phyloP scores from a whole-genome alignment of 2,797 vertebrate genomes.

The Sebastes hubbsi region DNA sequence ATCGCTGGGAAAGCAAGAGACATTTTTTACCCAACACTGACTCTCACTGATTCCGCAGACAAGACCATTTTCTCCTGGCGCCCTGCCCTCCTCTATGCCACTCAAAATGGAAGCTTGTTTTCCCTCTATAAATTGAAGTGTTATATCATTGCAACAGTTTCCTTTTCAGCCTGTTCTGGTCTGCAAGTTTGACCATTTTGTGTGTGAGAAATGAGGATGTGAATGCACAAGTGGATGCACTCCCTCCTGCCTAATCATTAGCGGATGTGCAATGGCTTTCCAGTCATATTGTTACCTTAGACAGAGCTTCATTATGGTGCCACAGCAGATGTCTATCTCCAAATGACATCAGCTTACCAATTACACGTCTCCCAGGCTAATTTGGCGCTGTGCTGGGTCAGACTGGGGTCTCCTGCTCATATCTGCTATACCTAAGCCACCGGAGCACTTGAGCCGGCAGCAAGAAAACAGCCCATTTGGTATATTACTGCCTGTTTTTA shows the following conservation, averaged over 20 bases:
- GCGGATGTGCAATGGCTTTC: conserved; percentile 73
- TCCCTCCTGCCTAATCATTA: conserved; percentile 61
- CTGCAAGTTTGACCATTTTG: conserved; percentile 52
- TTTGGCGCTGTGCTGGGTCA: conserved; percentile 69
- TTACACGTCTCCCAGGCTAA: conserved; percentile 76
- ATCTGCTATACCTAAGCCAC: conserved; percentile 57
- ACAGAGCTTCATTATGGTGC: conserved; percentile 74
- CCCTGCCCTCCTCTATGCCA: conserved; percentile 40
- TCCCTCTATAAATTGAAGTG: conserved; percentile 57
- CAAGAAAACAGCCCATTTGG: conserved; percentile 64
- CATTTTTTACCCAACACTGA: conserved; percentile 66
- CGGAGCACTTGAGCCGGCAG: conserved; percentile 48
- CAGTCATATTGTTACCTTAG: conserved; percentile 76
- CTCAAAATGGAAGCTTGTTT: conserved; percentile 70
- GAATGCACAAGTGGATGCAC: conserved; percentile 46
- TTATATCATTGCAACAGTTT: conserved; percentile 51
- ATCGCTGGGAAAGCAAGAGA: conserved; percentile 54
- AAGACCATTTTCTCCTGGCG: conserved; percentile 69
- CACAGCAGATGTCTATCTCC: conserved; percentile 75
- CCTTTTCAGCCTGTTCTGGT: conserved; percentile 36
- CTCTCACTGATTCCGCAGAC: conserved; percentile 50
- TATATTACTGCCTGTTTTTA: conserved; percentile 53
- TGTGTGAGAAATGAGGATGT: conserved; percentile 24
- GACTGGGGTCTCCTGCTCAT: conserved; percentile 54
- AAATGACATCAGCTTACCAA: conserved; percentile 78